Conservation (phyloP, 2,888 invertebrate genomes). For the Trilocha varians region DNA sequence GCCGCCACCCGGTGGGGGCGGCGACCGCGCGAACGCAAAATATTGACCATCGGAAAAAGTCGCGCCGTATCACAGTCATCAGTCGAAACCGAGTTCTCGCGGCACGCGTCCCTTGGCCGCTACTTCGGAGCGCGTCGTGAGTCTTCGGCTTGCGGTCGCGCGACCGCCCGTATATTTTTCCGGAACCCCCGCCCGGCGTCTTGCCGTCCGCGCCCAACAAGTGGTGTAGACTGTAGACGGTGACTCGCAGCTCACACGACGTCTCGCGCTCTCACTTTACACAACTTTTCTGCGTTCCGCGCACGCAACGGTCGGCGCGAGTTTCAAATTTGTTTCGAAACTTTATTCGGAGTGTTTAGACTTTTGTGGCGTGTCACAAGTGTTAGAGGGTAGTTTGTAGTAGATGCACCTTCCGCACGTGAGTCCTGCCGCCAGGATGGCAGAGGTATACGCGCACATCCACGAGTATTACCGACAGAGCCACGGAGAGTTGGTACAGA, state of each 20-base stretch:
- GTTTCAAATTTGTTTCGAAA: constrained; percentile 43
- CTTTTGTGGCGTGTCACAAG: constrained; percentile 58
- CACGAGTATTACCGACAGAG: constrained; percentile 88
- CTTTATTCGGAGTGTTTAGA: constrained; percentile 51
- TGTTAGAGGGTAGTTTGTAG: constrained; percentile 52
- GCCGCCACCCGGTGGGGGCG: constrained; percentile 69
- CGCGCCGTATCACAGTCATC: constrained; percentile 74
- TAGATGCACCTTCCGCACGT: constrained; percentile 80
- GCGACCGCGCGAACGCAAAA: constrained; percentile 73
- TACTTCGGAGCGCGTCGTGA: constrained; percentile 64
- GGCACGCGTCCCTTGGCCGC: constrained; percentile 60
- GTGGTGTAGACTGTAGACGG: constrained; percentile 53
- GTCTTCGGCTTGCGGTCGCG: constrained; percentile 69
- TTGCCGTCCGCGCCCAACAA: constrained; percentile 64
- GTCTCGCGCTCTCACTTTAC: constrained; percentile 61
- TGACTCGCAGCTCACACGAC: constrained; percentile 47
- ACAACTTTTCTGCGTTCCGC: constrained; percentile 59
- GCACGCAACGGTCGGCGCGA: constrained; percentile 40
- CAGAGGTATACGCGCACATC: constrained; percentile 82
- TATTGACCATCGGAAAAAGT: constrained; percentile 76
- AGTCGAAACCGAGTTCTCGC: constrained; percentile 70
- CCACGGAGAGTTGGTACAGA: constrained; percentile 94
- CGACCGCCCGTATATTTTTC: constrained; percentile 56
- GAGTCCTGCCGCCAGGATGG: constrained; percentile 74
- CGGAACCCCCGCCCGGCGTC: constrained; percentile 62